phyloP scores from a whole-genome alignment of 2,888 invertebrate species.

The Papilio elwesi region DNA sequence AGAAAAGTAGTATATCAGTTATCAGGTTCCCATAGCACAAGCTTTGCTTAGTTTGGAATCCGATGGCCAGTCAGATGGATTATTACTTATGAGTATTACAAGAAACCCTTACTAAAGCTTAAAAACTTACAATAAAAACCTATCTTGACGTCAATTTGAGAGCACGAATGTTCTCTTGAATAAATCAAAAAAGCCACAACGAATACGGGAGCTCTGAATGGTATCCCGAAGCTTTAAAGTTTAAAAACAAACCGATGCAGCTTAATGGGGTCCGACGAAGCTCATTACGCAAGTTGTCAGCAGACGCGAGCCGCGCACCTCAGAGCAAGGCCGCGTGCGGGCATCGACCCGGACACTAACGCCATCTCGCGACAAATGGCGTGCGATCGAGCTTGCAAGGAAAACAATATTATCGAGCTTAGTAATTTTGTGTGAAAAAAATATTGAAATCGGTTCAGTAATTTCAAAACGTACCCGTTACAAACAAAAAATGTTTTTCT shows the following conservation, averaged over 20 bases:
- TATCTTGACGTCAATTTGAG: neutral
- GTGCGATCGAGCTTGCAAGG: neutral
- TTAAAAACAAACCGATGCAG: constrained; percentile 37
- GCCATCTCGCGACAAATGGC: constrained; percentile 44
- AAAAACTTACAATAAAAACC: neutral
- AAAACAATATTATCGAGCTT: constrained; percentile 10
- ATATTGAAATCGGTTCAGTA: neutral
- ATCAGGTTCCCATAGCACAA: too few relatives aligned
- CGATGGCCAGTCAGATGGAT: too few relatives aligned
- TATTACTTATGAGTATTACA: too few relatives aligned
- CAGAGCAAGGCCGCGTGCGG: constrained; percentile 52
- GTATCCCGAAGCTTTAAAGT: constrained; percentile 32
- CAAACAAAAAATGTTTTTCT: too few relatives aligned
- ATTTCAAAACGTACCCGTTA: too few relatives aligned
- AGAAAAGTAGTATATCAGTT: too few relatives aligned
- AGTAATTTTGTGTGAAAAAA: neutral
- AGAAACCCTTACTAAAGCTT: too few relatives aligned
- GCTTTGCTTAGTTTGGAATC: too few relatives aligned
- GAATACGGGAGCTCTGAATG: neutral
- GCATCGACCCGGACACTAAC: constrained; percentile 47
- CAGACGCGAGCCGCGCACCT: constrained; percentile 49
- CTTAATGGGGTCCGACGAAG: constrained; percentile 38
- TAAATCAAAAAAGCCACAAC: neutral
- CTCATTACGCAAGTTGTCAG: constrained; percentile 50
- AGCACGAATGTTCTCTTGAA: neutral